Evolutionary conservation across 2,797 vertebrate genomes (phyloP).

Genomic region (Diceros bicornis): DNA sequence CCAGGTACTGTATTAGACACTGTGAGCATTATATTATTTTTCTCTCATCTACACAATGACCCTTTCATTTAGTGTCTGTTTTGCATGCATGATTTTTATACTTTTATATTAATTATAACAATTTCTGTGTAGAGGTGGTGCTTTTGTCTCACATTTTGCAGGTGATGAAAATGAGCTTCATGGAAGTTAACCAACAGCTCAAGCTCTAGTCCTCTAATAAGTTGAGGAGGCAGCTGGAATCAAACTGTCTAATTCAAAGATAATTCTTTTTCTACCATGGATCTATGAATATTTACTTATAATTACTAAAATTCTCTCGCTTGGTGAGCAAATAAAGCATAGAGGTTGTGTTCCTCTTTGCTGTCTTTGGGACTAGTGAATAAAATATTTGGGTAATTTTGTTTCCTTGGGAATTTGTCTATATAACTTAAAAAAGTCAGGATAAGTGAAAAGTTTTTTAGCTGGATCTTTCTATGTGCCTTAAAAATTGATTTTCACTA

Average conservation of each 20-base stretch:
- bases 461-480: neutral
- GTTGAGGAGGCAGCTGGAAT: neutral
- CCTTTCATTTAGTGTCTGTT: neutral
- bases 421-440: neutral
- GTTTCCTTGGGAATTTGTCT: neutral
- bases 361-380: neutral
- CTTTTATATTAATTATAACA: constrained; percentile 5
- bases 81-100: neutral
- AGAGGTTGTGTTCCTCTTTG: neutral
- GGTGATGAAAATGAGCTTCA: neutral
- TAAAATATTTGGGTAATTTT: constrained; percentile 37
- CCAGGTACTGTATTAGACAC: neutral
- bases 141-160: neutral
- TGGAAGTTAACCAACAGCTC: neutral
- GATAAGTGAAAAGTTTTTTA: neutral
- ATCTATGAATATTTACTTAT: constrained; percentile 22
- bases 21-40: neutral
- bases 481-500: constrained; percentile 36
- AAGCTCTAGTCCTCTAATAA: constrained; percentile 35
- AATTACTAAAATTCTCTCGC: constrained; percentile 10
- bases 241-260: constrained; percentile 22
- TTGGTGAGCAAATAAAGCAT: neutral
- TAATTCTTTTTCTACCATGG: neutral
- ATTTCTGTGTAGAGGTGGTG: neutral
- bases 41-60: neutral